Evolutionary conservation across 2,888 invertebrate species (phyloP).

Genomic region (Luffia ferchaultella): DNA sequence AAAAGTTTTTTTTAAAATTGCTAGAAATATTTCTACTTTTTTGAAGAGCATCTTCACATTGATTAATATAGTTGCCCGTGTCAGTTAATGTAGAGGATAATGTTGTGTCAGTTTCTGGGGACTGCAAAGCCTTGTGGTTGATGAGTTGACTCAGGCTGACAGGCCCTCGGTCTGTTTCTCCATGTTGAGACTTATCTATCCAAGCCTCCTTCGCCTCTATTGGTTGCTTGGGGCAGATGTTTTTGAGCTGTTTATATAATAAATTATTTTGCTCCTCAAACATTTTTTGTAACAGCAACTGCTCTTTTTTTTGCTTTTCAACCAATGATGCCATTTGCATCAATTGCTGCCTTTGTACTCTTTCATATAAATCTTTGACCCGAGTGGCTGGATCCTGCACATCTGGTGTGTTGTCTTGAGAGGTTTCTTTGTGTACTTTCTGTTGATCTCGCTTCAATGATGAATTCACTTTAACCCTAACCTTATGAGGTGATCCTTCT

Average conservation of each 20-base stretch:
- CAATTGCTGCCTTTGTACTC: slow-evolving; percentile 70
- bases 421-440: background rate
- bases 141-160: slow-evolving; percentile 54
- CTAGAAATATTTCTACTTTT: slow-evolving; percentile 42
- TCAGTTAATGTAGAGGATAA: slow-evolving; percentile 34
- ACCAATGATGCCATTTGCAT: slow-evolving; percentile 69
- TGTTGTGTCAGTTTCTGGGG: slow-evolving; percentile 22
- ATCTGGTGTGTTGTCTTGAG: background rate
- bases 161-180: slow-evolving; percentile 31
- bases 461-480: background rate
- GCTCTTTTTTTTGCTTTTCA: slow-evolving; percentile 71
- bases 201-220: slow-evolving; percentile 45
- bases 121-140: slow-evolving; percentile 29
- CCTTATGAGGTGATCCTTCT: background rate
- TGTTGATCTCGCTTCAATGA: background rate
- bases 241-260: slow-evolving; percentile 57
- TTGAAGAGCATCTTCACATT: slow-evolving; percentile 40
- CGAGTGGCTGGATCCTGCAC: slow-evolving; percentile 35
- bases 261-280: slow-evolving; percentile 73
- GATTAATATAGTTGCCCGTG: slow-evolving; percentile 38
- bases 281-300: slow-evolving; percentile 66
- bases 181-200: slow-evolving; percentile 27
- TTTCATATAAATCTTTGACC: slow-evolving; percentile 50
- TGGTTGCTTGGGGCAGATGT: slow-evolving; percentile 44
- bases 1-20: slow-evolving; percentile 31